These are phyloP conservation scores for Danio jaintianensis DNA, from an alignment of 2,797 vertebrate genomes.

Conservation along the genomic window DNA sequence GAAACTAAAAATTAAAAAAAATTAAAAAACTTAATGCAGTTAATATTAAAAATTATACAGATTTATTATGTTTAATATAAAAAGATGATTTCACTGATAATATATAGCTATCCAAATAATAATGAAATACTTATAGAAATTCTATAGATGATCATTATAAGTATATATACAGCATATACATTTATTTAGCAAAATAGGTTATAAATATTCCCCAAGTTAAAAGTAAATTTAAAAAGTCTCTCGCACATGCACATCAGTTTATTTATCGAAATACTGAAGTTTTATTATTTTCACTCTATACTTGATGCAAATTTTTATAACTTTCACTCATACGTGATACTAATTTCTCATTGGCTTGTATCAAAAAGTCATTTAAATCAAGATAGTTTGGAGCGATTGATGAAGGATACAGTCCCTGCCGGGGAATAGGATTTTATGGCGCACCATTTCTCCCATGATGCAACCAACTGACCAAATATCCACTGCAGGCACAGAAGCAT, in stretches of 20 bases:
- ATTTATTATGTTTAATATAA: neutral
- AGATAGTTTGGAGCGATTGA: constrained; percentile 1
- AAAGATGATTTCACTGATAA: neutral
- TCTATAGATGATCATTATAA: too few species aligned
- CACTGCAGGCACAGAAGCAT: constrained; percentile 87
- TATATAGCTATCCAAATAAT: too few species aligned
- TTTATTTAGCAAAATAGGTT: too few species aligned
- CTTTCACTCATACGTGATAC: neutral
- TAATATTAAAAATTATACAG: neutral
- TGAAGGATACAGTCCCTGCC: constrained; percentile 91
- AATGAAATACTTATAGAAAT: too few species aligned
- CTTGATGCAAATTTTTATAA: too few species aligned
- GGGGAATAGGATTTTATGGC: constrained; percentile 91
- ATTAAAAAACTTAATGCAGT: neutral
- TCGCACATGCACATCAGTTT: too few species aligned
- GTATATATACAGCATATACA: too few species aligned
- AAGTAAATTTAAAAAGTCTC: too few species aligned
- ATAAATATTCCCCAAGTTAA: too few species aligned
- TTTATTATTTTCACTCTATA: too few species aligned
- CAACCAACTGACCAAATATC: constrained; percentile 94
- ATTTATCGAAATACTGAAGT: too few species aligned
- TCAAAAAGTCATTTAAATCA: neutral
- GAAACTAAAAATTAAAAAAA: too few species aligned
- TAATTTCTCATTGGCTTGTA: neutral
- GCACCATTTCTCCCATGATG: constrained; percentile 96